Base-by-base conservation (phyloP, 1,140 invertebrate species). In the Teleogryllus occipitalis region DNA sequence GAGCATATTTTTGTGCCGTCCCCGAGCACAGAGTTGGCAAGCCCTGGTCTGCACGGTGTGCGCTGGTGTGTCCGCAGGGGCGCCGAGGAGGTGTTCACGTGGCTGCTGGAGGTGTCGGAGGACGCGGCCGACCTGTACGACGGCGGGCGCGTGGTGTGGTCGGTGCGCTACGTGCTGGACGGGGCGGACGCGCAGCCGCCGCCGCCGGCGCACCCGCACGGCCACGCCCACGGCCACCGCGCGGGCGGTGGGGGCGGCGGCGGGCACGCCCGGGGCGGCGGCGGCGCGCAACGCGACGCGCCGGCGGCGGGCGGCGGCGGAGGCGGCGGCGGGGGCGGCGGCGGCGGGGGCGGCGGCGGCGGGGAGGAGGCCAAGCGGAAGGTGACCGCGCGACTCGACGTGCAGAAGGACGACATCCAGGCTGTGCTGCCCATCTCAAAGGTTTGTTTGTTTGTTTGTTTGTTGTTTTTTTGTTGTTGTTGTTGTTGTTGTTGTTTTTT, bases 371-470 rank as follows among this genome's bases (percentile, higher is more conserved):
- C 90, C 82, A 91, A 87, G 85, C 90, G 88, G 73, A 96, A 95
- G 84, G 86, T 94, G n/a, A 92, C 92, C 75, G 93, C 94, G 7
- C 88, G 94, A 81, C 89, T 97, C 7, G 94, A 97, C 84, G 94
- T 97, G 82, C 94, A 97, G 84, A 97, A 97, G 86, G 96, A 98
- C 85, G 95, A 97, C 84, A 96, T 97, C 72, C 95, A 98, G 87
- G 94, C 95, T 5, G 95, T 98, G 47, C 88, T 98, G 46, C 96
- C 96, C 8, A 97, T 98, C 84, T 95, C 96, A 54, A 98, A 98
- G 92, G 96, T 96, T 88, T 86, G 84, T 47, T 14, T 0, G 46
- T 47, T 12, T 77, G 27, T 39, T 39, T 39, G 1, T 39, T 2
- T 39, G 5, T 39, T 39, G 6, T 73, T 18, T 21, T 15, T 73